Evolutionary conservation across 23 tunicate genomes (phyloP).

Genomic region (Oikopleura dioica): DNA sequence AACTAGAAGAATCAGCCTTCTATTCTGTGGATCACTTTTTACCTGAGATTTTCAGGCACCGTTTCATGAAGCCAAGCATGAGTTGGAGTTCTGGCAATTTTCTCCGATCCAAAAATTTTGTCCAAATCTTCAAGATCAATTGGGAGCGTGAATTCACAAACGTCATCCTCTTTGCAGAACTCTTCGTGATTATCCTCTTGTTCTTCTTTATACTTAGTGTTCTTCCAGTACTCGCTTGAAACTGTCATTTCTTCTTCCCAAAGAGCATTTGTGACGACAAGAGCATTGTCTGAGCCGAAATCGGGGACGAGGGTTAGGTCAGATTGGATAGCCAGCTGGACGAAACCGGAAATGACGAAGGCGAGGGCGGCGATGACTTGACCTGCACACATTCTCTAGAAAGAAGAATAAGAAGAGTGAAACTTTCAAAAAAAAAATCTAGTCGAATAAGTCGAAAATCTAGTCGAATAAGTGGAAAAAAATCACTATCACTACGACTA

Average conservation of each 20-base stretch:
- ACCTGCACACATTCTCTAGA: slow-evolving; percentile 4
- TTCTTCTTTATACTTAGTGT: not conserved
- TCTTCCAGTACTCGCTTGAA: not conserved
- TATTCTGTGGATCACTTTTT: no score
- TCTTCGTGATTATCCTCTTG: not conserved
- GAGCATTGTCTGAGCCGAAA: not conserved
- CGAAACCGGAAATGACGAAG: not conserved
- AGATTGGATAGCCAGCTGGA: not conserved
- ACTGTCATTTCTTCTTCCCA: not conserved
- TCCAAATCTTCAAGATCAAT: no score
- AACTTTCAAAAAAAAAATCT: no score
- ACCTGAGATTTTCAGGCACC: no score
- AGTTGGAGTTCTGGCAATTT: not conserved
- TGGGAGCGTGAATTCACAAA: not conserved
- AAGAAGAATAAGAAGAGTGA: no score
- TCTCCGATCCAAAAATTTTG: no score
- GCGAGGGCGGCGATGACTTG: not conserved
- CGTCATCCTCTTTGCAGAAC: not conserved
- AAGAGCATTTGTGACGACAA: not conserved
- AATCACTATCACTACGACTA: no score
- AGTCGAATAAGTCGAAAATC: no score
- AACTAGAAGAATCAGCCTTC: no score
- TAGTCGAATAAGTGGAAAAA: no score
- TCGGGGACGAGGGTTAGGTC: not conserved
- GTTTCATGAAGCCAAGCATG: not conserved